Percentiles rank a stretch among this genome's conserved stretches.
These are phyloP conservation scores for Lasioglossum villosulum DNA, from an alignment of 2,888 invertebrate species.

Conservation along the genomic window DNA sequence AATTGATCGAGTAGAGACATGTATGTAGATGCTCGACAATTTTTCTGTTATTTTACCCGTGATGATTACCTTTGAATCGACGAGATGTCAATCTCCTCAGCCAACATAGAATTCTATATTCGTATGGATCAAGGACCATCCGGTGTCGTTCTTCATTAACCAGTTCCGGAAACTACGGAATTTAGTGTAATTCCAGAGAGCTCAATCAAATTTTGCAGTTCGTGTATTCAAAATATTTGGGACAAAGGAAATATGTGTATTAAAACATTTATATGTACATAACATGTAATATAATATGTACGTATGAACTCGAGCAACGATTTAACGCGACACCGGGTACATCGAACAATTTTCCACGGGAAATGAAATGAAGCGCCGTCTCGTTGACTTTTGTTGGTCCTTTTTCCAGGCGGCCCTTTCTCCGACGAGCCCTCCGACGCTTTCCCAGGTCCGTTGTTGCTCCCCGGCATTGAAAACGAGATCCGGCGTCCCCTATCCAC, in stretches of 20 bases:
- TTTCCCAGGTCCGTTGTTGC: slow-evolving; percentile 3
- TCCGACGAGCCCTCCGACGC: not conserved
- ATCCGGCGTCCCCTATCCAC: not conserved
- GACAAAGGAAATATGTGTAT: not conserved
- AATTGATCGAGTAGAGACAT: not conserved
- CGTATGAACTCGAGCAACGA: not conserved
- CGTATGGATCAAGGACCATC: not conserved
- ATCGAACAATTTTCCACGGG: slow-evolving; percentile 30
- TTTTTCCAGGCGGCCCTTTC: slow-evolving; percentile 5
- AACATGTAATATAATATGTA: too few relatives aligned
- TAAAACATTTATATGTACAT: not conserved
- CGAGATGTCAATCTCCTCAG: not conserved
- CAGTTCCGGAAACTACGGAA: not conserved
- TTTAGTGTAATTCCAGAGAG: not conserved
- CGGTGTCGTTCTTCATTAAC: not conserved
- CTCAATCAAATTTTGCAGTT: not conserved
- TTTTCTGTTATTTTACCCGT: not conserved
- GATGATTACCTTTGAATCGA: not conserved
- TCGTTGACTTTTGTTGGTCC: slow-evolving; percentile 1
- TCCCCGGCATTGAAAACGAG: not conserved
- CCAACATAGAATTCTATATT: not conserved
- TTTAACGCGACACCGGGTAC: slow-evolving; percentile 4
- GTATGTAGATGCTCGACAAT: not conserved
- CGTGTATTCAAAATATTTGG: not conserved
- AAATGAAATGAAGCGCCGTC: slow-evolving; percentile 22